phyloP scores from a whole-genome alignment of 2,797 vertebrate species.

The Nothura maculosa region DNA sequence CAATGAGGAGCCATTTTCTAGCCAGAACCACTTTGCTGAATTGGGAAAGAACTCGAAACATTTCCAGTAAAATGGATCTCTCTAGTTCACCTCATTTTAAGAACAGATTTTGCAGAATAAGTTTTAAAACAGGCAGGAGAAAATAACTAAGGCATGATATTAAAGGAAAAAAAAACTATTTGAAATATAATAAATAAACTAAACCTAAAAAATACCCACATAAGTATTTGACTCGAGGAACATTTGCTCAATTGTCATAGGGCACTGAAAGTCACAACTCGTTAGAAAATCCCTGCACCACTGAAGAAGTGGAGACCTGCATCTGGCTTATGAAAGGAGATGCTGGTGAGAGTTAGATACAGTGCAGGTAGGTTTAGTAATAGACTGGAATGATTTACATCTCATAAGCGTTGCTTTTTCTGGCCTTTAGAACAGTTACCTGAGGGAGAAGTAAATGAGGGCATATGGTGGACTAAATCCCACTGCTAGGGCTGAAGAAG shows the following conservation, averaged over 20 bases:
- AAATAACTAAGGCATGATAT: not conserved
- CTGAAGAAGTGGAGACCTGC: not conserved
- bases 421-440: not conserved
- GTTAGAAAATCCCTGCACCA: not conserved
- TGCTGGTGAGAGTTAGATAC: not conserved
- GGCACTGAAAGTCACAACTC: not conserved
- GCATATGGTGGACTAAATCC: not conserved
- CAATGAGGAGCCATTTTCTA: not conserved
- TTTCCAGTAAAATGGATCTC: not conserved
- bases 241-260: not conserved
- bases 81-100: not conserved
- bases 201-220: fast-evolving
- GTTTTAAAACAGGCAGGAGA: not conserved
- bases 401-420: not conserved
- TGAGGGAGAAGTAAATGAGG: not conserved
- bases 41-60: not conserved
- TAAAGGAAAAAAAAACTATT: not conserved
- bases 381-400: not conserved
- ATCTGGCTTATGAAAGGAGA: not conserved
- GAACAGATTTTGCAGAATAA: not conserved
- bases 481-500: not conserved
- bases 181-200: not conserved
- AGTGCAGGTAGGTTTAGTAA: not conserved
- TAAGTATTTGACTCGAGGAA: not conserved
- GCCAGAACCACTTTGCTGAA: not conserved